A percentile compares a stretch with the other conserved stretches of the same genome.
Conservation (phyloP, 1,140 invertebrate species). For the Leptonema lineaticorne region DNA sequence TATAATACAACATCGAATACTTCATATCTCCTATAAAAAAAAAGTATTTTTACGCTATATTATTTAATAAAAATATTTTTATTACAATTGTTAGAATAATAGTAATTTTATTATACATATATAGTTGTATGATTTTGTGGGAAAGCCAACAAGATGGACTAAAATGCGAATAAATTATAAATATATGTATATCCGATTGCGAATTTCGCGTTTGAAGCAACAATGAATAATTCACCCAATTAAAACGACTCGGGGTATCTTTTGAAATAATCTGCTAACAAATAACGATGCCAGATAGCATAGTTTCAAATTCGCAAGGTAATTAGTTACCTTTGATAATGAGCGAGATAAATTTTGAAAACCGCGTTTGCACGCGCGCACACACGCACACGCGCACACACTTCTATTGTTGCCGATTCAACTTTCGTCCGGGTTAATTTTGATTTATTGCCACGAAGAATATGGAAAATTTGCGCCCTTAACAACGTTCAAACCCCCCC, state of each 20-base stretch:
- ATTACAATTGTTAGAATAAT: too few species aligned
- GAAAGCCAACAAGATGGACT: too few species aligned
- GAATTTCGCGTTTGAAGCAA: not conserved
- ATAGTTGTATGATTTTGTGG: too few species aligned
- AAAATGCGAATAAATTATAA: too few species aligned
- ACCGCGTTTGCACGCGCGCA: not conserved
- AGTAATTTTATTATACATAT: too few species aligned
- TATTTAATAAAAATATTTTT: too few species aligned
- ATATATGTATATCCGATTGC: not conserved
- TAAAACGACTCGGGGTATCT: not conserved
- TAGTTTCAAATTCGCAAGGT: constrained; percentile 9
- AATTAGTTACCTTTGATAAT: constrained; percentile 23
- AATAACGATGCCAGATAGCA: constrained; percentile 9
- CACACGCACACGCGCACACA: not conserved
- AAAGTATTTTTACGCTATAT: too few species aligned
- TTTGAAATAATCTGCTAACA: constrained; percentile 15
- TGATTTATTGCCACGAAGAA: constrained; percentile 9
- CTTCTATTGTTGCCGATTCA: not conserved
- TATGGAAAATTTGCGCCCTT: too few species aligned
- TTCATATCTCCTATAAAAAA: too few species aligned
- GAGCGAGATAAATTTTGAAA: constrained; percentile 1
- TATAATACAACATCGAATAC: too few species aligned
- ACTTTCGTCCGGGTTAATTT: constrained; percentile 3
- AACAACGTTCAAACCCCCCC: too few species aligned
- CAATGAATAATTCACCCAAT: constrained; percentile 13